Evolutionary conservation across 2,797 vertebrate genomes (phyloP).

Genomic region (Halcyon badia): DNA sequence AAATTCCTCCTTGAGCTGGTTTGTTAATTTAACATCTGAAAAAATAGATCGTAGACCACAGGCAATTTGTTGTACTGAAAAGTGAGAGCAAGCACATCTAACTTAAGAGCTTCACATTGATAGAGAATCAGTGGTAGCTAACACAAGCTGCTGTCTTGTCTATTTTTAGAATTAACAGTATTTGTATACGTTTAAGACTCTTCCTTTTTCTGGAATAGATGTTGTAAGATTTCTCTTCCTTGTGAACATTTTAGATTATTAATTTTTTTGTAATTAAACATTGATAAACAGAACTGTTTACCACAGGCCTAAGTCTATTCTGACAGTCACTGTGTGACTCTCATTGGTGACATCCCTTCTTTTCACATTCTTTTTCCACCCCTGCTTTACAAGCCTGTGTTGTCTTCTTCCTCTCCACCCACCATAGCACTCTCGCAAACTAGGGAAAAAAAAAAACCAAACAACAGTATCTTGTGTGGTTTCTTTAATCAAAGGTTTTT

Average conservation of each 20-base stretch:
- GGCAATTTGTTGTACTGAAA: not conserved
- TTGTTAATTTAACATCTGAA: conserved; percentile 54
- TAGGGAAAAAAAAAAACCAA: not conserved
- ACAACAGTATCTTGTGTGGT: not conserved
- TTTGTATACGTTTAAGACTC: not conserved
- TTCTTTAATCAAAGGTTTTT: not conserved
- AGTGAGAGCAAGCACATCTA: not conserved
- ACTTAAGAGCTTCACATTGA: not conserved
- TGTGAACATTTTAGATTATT: not conserved
- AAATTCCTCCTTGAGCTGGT: not conserved
- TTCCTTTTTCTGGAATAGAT: not conserved
- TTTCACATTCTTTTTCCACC: not conserved
- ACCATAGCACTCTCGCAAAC: not conserved
- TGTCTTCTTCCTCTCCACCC: not conserved
- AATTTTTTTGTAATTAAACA: not conserved
- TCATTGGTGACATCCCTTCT: not conserved
- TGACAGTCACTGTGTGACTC: not conserved
- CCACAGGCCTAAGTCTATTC: not conserved
- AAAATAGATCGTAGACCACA: not conserved
- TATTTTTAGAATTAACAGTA: not conserved
- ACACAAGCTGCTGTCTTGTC: not conserved
- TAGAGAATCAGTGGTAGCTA: not conserved
- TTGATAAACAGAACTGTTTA: not conserved
- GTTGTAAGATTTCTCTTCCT: not conserved
- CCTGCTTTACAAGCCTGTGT: not conserved